phyloP scores from a whole-genome alignment of 1,140 invertebrate genomes.

The Pseudomyrmex gracilis region DNA sequence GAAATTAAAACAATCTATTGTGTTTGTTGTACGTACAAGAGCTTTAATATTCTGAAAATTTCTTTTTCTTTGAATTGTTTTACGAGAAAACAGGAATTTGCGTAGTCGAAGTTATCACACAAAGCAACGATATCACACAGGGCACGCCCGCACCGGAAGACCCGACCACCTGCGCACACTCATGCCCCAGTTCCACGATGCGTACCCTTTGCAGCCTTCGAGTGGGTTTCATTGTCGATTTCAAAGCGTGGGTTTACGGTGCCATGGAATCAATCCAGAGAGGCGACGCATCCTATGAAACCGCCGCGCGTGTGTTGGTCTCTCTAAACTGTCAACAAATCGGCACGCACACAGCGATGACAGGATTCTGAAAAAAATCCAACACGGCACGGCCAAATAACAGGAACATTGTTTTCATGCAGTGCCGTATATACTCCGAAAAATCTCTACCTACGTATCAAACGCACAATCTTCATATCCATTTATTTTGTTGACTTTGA shows the following conservation, averaged over 20 bases:
- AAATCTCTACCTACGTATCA: constrained; percentile 33
- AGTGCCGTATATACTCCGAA: background rate
- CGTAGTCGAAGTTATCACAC: background rate
- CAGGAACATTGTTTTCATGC: constrained; percentile 51
- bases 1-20: background rate
- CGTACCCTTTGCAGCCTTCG: constrained; percentile 36
- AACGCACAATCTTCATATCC: constrained; percentile 33
- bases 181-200: constrained; percentile 28
- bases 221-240: constrained; percentile 68
- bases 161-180: constrained; percentile 16
- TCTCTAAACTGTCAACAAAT: constrained; percentile 67
- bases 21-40: background rate
- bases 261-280: constrained; percentile 62
- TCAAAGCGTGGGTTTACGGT: constrained; percentile 67
- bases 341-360: constrained; percentile 8
- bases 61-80: background rate
- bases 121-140: constrained; percentile 13
- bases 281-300: constrained; percentile 38
- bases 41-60: background rate
- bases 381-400: constrained; percentile 31
- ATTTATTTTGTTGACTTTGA: constrained; percentile 29
- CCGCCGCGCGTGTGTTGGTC: constrained; percentile 37
- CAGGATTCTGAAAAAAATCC: constrained; percentile 30
- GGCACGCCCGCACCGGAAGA: background rate
- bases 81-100: too few species aligned